A percentile compares a stretch with the other conserved stretches of the same genome.
Evolutionary conservation across 1,140 invertebrate genomes (phyloP).

Genomic region (Philaenus spumarius): DNA sequence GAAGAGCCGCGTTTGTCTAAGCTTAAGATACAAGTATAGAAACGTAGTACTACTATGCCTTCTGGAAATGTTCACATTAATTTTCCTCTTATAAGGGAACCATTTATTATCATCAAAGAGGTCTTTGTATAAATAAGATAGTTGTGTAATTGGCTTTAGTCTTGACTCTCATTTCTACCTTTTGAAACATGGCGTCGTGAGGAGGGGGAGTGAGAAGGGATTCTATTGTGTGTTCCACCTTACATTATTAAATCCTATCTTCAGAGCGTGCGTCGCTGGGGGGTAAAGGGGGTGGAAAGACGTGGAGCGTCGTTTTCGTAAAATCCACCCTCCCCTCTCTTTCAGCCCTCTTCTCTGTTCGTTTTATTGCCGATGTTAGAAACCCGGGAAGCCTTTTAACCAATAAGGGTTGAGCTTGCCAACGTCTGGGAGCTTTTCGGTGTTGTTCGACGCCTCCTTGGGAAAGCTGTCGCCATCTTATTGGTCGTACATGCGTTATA

Average conservation of each 20-base stretch:
- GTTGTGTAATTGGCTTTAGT: constrained; percentile 21
- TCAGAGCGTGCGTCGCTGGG: constrained; percentile 1
- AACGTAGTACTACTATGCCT: too few species aligned
- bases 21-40: too few species aligned
- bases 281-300: constrained; percentile 4
- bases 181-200: constrained; percentile 19
- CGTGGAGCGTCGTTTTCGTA: constrained; percentile 16
- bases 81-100: constrained; percentile 4
- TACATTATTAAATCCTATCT: constrained; percentile 23
- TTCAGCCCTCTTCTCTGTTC: constrained; percentile 4
- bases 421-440: constrained; percentile 6
- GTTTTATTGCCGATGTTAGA: constrained; percentile 17
- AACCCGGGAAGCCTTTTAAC: constrained; percentile 20
- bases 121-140: constrained; percentile 23
- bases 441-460: constrained; percentile 13
- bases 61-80: constrained; percentile 2
- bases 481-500: constrained; percentile 6
- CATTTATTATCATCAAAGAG: constrained; percentile 17
- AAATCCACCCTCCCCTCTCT: background rate
- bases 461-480: constrained; percentile 15
- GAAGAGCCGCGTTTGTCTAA: too few species aligned
- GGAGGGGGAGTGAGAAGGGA: background rate
- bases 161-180: constrained; percentile 17
- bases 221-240: constrained; percentile 17
- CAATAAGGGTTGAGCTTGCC: constrained; percentile 16